Base-by-base conservation (phyloP, 1,140 invertebrate species). In the Ruditapes philippinarum region DNA sequence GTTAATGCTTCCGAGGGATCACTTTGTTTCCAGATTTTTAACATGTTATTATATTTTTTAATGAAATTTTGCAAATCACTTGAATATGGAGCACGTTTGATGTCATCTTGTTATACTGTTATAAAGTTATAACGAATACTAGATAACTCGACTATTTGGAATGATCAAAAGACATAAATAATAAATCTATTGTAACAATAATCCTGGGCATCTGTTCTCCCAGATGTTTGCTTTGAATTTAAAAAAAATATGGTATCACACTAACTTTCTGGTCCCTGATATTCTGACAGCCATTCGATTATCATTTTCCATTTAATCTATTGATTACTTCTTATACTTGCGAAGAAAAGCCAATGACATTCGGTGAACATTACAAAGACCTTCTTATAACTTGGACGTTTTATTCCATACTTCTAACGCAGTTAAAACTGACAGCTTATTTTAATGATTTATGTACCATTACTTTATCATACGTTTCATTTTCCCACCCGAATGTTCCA, bases 301-400 rank as follows among this genome's bases (percentile, higher is more conserved):
- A 74, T 74, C 70, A 36, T 74, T 74, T 74, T 74, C 70, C 70
- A 74, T 74, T 74, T 74, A 36, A 74, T 74, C 36, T 74, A 74
- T 74, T 40, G 36, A 74, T 74, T 74, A 74, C 70, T 74, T 74
- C 70, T 74, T 74, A 74, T 49, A n/a, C n/a, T 74, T 74, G 70
- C 70, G 70, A 74, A 74, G 70, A 33, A 74, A 74, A 74, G 17
- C 70, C 70, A 33, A 74, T 74, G 38, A 74, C 14, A 49, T 49
- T 49, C 45, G 45, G 45, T 49, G 45, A 49, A 49, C 45, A 49
- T 49, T 49, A 49, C 45, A 74, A 74, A 40, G 70, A 74, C n/a
- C 70, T 74, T 33, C 70, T 33, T 74, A 74, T 74, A 74, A 74
- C 70, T 74, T 74, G 31, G 70, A 74, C 70, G 70, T 74, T 74